phyloP scores from a whole-genome alignment of 2,113 vertebrate species.

The Pleuronectes platessa region DNA sequence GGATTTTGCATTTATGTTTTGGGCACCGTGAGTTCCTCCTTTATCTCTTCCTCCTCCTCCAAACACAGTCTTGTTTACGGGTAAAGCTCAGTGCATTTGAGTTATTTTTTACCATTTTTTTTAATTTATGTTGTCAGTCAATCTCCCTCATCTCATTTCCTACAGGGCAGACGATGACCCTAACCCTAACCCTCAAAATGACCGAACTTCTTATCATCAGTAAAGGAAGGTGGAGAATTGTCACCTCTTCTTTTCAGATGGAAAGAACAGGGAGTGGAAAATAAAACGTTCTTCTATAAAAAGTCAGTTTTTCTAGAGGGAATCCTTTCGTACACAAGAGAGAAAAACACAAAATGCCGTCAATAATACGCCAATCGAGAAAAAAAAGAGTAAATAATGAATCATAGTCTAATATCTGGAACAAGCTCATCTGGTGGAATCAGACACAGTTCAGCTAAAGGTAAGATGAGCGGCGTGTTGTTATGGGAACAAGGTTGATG shows the following conservation, averaged over 20 bases:
- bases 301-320: neutral
- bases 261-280: neutral
- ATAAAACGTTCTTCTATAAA: too few relatives aligned
- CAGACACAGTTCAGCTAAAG: conserved; percentile 22
- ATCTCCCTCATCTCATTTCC: too few relatives aligned
- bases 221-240: neutral
- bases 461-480: conserved; percentile 35
- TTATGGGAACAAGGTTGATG: conserved; percentile 52
- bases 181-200: neutral
- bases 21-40: too few relatives aligned
- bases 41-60: neutral
- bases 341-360: neutral
- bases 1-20: too few relatives aligned
- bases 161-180: too few relatives aligned
- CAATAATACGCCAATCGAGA: neutral
- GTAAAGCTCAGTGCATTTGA: too few relatives aligned
- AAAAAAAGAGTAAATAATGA: neutral
- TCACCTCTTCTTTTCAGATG: too few relatives aligned
- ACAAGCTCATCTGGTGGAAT: conserved; percentile 2
- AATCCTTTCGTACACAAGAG: neutral
- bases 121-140: too few relatives aligned
- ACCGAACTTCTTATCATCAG: conserved; percentile 9
- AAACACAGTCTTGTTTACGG: too few relatives aligned
- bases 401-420: conserved; percentile 11
- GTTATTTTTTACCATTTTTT: too few relatives aligned